Percentiles rank a stretch among this genome's conserved stretches.
Conservation (phyloP, 2,888 invertebrate species). For the Sericinus montela region DNA sequence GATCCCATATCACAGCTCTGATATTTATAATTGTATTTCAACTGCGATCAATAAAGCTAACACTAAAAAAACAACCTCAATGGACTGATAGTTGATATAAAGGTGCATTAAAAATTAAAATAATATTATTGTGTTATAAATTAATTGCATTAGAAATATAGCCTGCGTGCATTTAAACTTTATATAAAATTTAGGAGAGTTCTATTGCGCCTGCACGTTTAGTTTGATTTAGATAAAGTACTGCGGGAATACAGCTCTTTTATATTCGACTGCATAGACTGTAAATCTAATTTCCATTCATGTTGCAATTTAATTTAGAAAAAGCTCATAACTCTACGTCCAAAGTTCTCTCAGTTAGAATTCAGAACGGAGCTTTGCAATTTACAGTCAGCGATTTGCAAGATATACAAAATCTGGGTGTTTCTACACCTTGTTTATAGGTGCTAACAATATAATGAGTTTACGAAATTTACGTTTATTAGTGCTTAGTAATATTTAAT, state of each 20-base stretch:
- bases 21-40: too few relatives aligned
- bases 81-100: too few relatives aligned
- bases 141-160: too few relatives aligned
- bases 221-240: too few relatives aligned
- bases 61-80: too few relatives aligned
- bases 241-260: background rate
- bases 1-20: slow-evolving; percentile 12
- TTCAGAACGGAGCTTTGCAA: slow-evolving; percentile 13
- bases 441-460: slow-evolving; percentile 2
- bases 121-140: too few relatives aligned
- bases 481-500: too few relatives aligned
- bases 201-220: too few relatives aligned
- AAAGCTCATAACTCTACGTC: slow-evolving; percentile 13
- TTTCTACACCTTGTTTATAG: slow-evolving; percentile 6
- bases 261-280: background rate
- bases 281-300: background rate
- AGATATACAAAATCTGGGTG: slow-evolving; percentile 15
- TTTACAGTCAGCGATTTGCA: slow-evolving; percentile 8
- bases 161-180: too few relatives aligned
- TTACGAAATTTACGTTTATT: background rate
- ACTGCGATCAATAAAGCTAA: too few relatives aligned
- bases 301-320: slow-evolving; percentile 5
- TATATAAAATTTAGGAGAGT: too few relatives aligned
- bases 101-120: too few relatives aligned
- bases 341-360: slow-evolving; percentile 9